Conservation (phyloP, 2,797 vertebrate genomes). For the Sebastes reedi region DNA sequence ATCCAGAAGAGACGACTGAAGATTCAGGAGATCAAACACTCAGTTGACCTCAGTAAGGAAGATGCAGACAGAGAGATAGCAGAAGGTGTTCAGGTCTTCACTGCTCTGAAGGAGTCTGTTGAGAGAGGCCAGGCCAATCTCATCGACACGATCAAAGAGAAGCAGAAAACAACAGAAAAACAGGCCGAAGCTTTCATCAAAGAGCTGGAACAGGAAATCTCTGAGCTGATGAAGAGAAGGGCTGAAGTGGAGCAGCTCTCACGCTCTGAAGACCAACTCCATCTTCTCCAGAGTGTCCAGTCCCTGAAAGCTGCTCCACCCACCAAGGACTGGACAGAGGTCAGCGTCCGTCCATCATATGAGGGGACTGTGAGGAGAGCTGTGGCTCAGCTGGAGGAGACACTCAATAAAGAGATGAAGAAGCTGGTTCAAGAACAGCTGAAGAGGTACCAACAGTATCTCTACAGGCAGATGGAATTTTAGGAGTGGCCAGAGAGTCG, state of each 20-base stretch:
- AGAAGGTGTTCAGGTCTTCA: constrained; percentile 24
- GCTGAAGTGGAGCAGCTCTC: not conserved
- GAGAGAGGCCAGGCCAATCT: not conserved
- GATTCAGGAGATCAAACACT: constrained; percentile 3
- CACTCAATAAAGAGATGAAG: not conserved
- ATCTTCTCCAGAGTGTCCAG: not conserved
- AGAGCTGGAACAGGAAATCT: constrained; percentile 23
- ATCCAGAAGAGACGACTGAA: constrained; percentile 7
- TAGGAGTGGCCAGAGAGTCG: constrained; percentile 10
- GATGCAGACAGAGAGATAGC: not conserved
- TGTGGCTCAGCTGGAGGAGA: not conserved
- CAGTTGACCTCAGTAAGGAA: not conserved
- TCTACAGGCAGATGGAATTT: not conserved
- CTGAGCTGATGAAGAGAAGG: not conserved
- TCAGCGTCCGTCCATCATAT: not conserved
- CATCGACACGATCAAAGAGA: fast-evolving
- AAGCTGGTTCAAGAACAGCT: not conserved
- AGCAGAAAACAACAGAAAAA: not conserved
- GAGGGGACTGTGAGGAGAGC: not conserved
- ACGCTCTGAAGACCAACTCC: not conserved
- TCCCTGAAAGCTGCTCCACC: not conserved
- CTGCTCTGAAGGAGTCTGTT: not conserved
- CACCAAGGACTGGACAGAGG: not conserved
- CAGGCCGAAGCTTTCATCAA: not conserved
- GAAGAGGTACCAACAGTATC: not conserved